These are phyloP conservation scores for Mythimna lalbum DNA, from an alignment of 2,888 invertebrate genomes.

Conservation along the genomic window DNA sequence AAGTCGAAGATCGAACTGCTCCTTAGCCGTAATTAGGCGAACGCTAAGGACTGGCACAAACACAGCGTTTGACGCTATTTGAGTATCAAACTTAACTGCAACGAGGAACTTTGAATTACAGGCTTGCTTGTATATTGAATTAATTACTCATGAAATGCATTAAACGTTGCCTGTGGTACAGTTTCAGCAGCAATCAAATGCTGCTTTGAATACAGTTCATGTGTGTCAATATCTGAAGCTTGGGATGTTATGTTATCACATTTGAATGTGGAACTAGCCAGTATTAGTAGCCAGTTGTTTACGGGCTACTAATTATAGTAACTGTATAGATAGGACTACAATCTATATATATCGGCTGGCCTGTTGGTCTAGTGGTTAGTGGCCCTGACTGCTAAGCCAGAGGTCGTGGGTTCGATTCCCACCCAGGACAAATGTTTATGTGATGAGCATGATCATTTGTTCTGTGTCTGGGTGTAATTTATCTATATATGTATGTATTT, in stretches of 20 bases:
- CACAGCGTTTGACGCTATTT: conserved; percentile 47
- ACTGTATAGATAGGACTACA: too few species aligned
- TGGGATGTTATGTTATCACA: not conserved
- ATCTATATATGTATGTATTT: too few species aligned
- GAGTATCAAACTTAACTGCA: conserved; percentile 46
- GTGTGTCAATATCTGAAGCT: not conserved
- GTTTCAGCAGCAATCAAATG: conserved; percentile 15
- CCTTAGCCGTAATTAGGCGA: conserved; percentile 67
- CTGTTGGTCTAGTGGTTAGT: too few species aligned
- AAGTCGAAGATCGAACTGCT: conserved; percentile 70
- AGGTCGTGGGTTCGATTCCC: too few species aligned
- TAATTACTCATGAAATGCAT: conserved; percentile 49
- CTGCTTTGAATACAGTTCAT: not conserved
- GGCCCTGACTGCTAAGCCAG: too few species aligned
- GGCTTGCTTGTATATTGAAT: conserved; percentile 39
- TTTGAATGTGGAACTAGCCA: not conserved
- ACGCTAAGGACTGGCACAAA: conserved; percentile 54
- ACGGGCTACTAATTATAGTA: too few species aligned
- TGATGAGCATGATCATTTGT: too few species aligned
- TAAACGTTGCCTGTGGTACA: conserved; percentile 8
- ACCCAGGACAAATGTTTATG: too few species aligned
- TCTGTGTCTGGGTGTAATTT: too few species aligned
- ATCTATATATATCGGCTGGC: too few species aligned
- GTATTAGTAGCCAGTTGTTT: too few species aligned
- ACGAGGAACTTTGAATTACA: conserved; percentile 39